A percentile compares a stretch with the other conserved stretches of the same genome.
Conservation (phyloP, 2,888 invertebrate species). For the Monoplex corrugatus region DNA sequence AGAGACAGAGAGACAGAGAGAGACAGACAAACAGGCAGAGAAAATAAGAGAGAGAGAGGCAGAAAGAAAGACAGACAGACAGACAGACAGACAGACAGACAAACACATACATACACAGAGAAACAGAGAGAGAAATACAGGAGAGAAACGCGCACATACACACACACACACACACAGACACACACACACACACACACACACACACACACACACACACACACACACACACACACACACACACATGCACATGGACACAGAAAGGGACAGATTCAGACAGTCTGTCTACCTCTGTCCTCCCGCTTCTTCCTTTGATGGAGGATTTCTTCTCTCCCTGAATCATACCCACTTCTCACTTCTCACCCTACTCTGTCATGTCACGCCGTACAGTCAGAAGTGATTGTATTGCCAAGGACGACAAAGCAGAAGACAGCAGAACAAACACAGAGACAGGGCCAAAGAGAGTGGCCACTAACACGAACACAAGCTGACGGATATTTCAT, state of each 20-base stretch:
- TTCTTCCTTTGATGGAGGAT: too few relatives aligned
- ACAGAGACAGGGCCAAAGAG: too few relatives aligned
- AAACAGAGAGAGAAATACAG: not conserved
- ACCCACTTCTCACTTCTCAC: too few relatives aligned
- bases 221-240: not conserved
- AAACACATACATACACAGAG: not conserved
- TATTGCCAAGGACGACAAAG: too few relatives aligned
- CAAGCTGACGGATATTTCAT: too few relatives aligned
- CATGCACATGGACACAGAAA: not conserved
- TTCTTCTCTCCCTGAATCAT: too few relatives aligned
- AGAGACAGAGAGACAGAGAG: not conserved
- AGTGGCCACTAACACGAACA: too few relatives aligned
- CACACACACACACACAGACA: not conserved
- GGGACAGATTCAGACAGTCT: too few relatives aligned
- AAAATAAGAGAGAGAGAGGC: constrained; percentile 4
- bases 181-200: constrained; percentile 22
- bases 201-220: constrained; percentile 9
- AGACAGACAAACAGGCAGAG: not conserved
- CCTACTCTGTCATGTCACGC: too few relatives aligned
- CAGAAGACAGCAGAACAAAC: too few relatives aligned
- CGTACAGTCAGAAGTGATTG: too few relatives aligned
- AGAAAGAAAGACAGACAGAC: not conserved
- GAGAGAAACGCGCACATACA: constrained; percentile 1
- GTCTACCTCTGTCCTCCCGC: too few relatives aligned
- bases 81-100: not conserved